Evolutionary conservation across 2,888 invertebrate species (phyloP), one percentile per base, ranked within the genome.

Genomic region (Synanthedon tipuliformis): DNA sequence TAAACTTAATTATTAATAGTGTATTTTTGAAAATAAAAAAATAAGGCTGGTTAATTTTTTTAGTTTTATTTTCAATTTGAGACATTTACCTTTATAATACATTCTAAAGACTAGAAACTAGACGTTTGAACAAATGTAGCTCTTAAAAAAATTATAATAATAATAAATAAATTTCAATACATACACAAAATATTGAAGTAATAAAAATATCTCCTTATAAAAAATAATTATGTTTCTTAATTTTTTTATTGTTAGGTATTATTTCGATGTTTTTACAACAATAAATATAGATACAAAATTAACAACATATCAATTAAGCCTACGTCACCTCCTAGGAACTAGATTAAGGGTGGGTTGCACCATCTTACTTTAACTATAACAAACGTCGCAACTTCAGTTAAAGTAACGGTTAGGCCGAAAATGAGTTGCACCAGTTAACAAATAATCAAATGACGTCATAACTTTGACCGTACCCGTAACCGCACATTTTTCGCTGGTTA

Each of bases 321-420:
- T 23, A 71, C 66, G 78, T 78, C 80, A 79, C 78, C 79, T 75
- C 71, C 78, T 78, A 78, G 73, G 64, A 54, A 57, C 62, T 59
- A 56, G 16, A n/a, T n/a, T n/a, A n/a, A n/a, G n/a, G n/a, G n/a
- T n/a, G n/a, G n/a, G n/a, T n/a, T n/a, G n/a, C n/a, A n/a, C n/a
- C n/a, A n/a, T n/a, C n/a, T n/a, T n/a, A n/a, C n/a, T n/a, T n/a
- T n/a, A n/a, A n/a, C n/a, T n/a, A n/a, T n/a, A n/a, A n/a, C n/a
- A n/a, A n/a, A n/a, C n/a, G n/a, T n/a, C n/a, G n/a, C n/a, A n/a
- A n/a, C n/a, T n/a, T n/a, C n/a, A n/a, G n/a, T n/a, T n/a, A n/a
- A n/a, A n/a, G n/a, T n/a, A n/a, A n/a, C n/a, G n/a, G n/a, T n/a
- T n/a, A n/a, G n/a, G n/a, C n/a, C n/a, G n/a, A n/a, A n/a, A n/a